Evolutionary conservation across 2,888 invertebrate species (phyloP), one percentile per base, ranked within the genome.

Genomic region (Apotomis turbidana): DNA sequence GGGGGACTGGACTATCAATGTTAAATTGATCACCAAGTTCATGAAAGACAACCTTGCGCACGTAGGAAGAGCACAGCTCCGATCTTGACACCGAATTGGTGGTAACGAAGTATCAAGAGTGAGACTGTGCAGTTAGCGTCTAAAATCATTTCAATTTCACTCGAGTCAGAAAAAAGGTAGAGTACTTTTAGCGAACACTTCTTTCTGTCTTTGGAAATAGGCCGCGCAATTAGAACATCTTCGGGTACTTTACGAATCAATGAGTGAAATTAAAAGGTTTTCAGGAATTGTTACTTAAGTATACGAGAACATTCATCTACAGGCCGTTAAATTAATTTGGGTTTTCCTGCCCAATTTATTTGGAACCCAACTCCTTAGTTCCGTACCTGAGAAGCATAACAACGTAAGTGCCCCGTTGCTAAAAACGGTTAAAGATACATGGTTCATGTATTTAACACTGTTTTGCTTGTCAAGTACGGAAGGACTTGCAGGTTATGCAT

Each of bases 271-370:
- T 57, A 6, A 6, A 38, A n/a, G 36, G 38, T 49, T 10, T 63
- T 38, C 62, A 51, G 49, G 49, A 55, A 69, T 9, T 41, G 5
- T 55, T 38, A 36, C 41, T 12, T 12, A 36, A 58, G 61, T 49
- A 61, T 67, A 61, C 64, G 52, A 67, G 66, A 67, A 67, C 71
- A 71, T 55, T 49, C n/a, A 71, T 60, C 64, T 70, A 67, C 63
- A 63, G 62, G 49, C 57, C 57, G 38, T 36, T 36, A 49, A 69
- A 62, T 38, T 68, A 1, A 44, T 61, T 6, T 58, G 52, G 9
- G 52, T 44, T 57, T 27, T 8, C 55, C 41, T 8, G 44, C 13
- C 27, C 44, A 55, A 8, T 55, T 44, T 55, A 27, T 15, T n/a
- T 15, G 46, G 44, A 55, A 46, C 64, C 64, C 55, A 44, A 36